These are phyloP conservation scores for Cremastinae sp. DNA, from an alignment of 2,888 invertebrate species.

Conservation along the genomic window DNA sequence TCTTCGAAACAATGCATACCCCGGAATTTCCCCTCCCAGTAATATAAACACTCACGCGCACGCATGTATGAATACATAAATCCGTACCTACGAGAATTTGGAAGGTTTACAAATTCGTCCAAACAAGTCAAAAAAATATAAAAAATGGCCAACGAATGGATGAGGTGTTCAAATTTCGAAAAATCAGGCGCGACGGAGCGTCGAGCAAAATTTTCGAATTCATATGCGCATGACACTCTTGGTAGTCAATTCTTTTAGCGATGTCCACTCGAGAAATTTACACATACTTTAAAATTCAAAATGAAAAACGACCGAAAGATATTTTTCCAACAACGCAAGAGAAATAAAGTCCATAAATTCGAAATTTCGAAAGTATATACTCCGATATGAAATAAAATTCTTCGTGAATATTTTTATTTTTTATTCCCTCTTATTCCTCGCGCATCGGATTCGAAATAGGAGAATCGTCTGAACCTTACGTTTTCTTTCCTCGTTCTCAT, in stretches of 20 bases:
- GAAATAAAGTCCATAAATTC: too few species aligned
- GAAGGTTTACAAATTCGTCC: slow-evolving; percentile 3
- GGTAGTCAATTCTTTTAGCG: too few species aligned
- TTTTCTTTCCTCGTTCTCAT: slow-evolving; percentile 9
- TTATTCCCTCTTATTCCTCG: slow-evolving; percentile 30
- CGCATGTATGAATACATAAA: slow-evolving; percentile 9
- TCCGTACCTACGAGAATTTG: slow-evolving; percentile 23
- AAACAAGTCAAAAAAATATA: slow-evolving; percentile 4
- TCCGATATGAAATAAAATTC: too few species aligned
- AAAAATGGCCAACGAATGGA: background rate
- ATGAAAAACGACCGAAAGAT: background rate
- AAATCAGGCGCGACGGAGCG: background rate
- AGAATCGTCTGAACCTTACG: slow-evolving; percentile 1
- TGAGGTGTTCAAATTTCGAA: slow-evolving; percentile 20
- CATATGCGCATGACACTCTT: background rate
- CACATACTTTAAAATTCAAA: slow-evolving; percentile 2
- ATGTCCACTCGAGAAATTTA: too few species aligned
- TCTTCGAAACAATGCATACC: slow-evolving; percentile 50
- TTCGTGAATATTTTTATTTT: too few species aligned
- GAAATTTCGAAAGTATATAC: too few species aligned
- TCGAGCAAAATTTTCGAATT: background rate
- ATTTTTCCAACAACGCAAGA: slow-evolving; percentile 1
- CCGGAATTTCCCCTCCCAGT: slow-evolving; percentile 17
- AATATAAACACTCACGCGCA: slow-evolving; percentile 5
- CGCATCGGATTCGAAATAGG: slow-evolving; percentile 58